These are phyloP conservation scores for Centropus bengalensis DNA, from an alignment of 2,113 vertebrate species.

Conservation along the genomic window DNA sequence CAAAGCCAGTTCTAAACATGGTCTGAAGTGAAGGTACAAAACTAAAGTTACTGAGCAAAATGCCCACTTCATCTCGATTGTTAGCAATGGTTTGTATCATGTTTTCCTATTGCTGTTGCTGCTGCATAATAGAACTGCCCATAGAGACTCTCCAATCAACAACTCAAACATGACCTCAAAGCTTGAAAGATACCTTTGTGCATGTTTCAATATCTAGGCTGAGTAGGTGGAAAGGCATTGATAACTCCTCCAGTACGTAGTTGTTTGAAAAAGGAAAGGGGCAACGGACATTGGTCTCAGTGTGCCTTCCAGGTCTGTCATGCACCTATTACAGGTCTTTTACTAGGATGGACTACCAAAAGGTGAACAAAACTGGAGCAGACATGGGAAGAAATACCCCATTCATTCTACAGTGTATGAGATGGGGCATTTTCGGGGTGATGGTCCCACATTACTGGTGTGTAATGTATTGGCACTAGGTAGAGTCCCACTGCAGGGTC, in stretches of 20 bases:
- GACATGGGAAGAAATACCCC: background rate
- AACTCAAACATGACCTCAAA: background rate
- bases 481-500: background rate
- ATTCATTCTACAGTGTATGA: background rate
- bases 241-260: background rate
- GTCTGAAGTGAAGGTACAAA: slow-evolving; percentile 24
- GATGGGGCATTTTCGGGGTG: background rate
- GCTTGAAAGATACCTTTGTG: slow-evolving; percentile 21
- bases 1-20: background rate
- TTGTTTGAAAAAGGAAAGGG: background rate
- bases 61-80: slow-evolving; percentile 14
- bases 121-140: slow-evolving; percentile 35
- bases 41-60: slow-evolving; percentile 17
- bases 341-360: background rate
- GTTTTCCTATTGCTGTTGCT: slow-evolving; percentile 14
- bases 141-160: background rate
- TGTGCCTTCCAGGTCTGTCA: rapidly evolving
- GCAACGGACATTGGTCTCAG: background rate
- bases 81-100: background rate
- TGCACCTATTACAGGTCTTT: no score
- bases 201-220: background rate
- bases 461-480: background rate
- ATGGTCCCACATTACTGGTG: background rate
- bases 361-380: background rate
- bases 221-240: slow-evolving; percentile 12